A percentile compares a stretch with the other conserved stretches of the same genome.
These are phyloP conservation scores for Rhinophrynus dorsalis DNA, from an alignment of 2,797 vertebrate genomes.

Conservation along the genomic window DNA sequence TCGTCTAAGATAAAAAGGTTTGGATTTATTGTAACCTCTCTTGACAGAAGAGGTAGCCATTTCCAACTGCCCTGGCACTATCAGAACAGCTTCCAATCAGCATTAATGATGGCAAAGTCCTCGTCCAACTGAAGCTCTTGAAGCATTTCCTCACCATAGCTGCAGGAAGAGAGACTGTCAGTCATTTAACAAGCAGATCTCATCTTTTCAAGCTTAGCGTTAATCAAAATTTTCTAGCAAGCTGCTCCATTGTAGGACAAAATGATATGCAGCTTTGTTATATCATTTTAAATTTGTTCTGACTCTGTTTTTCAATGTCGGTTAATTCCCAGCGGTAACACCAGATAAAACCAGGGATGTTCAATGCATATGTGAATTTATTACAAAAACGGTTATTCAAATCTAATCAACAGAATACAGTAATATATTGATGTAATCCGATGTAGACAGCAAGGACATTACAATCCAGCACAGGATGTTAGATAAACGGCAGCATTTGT, in stretches of 20 bases:
- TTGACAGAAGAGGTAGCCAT: conserved; percentile 31
- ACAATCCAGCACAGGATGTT: not conserved
- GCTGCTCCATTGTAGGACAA: conserved; percentile 19
- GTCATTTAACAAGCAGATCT: conserved; percentile 12
- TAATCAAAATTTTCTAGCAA: conserved; percentile 38
- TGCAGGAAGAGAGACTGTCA: conserved; percentile 9
- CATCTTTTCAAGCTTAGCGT: conserved; percentile 27
- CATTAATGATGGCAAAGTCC: conserved; percentile 30
- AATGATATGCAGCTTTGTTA: conserved; percentile 40
- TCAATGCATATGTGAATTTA: conserved; percentile 15
- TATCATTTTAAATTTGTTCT: conserved; percentile 12
- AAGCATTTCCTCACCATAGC: not conserved
- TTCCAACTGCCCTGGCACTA: conserved; percentile 5
- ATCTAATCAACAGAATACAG: conserved; percentile 22
- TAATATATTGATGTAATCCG: conserved; percentile 25
- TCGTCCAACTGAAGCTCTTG: conserved; percentile 2
- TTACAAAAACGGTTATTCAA: conserved; percentile 35
- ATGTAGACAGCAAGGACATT: not conserved
- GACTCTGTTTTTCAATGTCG: not conserved
- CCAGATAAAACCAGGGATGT: conserved; percentile 13
- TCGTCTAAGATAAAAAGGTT: conserved; percentile 40
- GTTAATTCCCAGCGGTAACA: conserved; percentile 32
- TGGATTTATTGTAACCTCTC: conserved; percentile 43
- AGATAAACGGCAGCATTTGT: not conserved
- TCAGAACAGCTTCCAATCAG: conserved; percentile 45